phyloP scores from a whole-genome alignment of 2,797 vertebrate genomes.

The Anabacerthia variegaticeps region DNA sequence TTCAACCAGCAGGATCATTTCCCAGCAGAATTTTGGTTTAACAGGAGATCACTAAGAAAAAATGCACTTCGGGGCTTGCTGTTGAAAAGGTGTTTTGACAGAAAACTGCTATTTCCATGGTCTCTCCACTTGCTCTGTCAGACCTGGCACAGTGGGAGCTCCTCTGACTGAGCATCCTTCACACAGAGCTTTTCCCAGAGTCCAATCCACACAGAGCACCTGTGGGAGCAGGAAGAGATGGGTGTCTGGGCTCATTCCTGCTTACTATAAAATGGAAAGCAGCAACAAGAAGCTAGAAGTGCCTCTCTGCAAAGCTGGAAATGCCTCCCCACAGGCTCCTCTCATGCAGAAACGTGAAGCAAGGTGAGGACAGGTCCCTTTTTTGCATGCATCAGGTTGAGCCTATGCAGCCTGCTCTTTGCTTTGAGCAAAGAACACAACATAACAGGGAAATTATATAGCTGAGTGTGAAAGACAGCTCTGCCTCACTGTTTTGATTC shows the following conservation, averaged over 20 bases:
- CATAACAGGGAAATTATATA: not conserved
- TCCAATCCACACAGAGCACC: not conserved
- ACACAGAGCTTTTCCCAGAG: not conserved
- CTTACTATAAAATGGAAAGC: not conserved
- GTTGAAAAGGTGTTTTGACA: constrained; percentile 29
- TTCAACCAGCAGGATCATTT: constrained; percentile 34
- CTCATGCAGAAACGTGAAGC: accelerated
- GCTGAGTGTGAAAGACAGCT: not conserved
- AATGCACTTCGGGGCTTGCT: not conserved
- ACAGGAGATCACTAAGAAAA: constrained; percentile 42
- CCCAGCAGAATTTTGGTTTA: constrained; percentile 43
- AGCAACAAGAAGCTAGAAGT: not conserved
- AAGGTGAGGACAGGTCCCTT: not conserved
- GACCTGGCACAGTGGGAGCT: not conserved
- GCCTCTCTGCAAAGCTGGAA: not conserved
- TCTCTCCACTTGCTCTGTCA: not conserved
- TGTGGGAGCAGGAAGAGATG: accelerated
- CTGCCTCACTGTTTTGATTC: not conserved
- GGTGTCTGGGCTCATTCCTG: not conserved
- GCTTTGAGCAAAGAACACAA: not conserved
- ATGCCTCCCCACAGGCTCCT: not conserved
- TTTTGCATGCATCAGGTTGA: not conserved
- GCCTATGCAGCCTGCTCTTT: not conserved
- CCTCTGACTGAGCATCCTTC: not conserved
- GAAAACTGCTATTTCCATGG: not conserved